A percentile compares a stretch with the other conserved stretches of the same genome.
Evolutionary conservation across 2,797 vertebrate genomes (phyloP).

Genomic region (Sebastolobus alascanus): DNA sequence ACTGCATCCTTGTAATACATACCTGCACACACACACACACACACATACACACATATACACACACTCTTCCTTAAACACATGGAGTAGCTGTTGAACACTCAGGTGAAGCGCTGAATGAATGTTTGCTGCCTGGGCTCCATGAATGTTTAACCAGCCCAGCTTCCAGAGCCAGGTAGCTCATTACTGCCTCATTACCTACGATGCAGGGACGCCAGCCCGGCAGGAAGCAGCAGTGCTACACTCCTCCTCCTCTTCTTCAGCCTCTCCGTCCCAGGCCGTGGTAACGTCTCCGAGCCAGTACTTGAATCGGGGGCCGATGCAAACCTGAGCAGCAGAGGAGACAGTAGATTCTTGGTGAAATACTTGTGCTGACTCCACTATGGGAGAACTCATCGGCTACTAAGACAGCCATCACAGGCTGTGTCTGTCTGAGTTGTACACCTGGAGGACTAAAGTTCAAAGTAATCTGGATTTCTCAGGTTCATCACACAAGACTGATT

Average conservation of each 20-base stretch:
- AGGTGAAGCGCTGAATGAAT: constrained; percentile 76
- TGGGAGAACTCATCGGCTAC: constrained; percentile 35
- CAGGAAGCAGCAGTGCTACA: constrained; percentile 62
- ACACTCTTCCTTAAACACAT: constrained; percentile 55
- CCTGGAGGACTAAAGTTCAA: constrained; percentile 36
- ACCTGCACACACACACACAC: constrained; percentile 32
- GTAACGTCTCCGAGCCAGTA: constrained; percentile 23
- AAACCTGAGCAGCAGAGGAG: constrained; percentile 31
- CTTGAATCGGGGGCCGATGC: constrained; percentile 22
- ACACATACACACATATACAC: constrained; percentile 15
- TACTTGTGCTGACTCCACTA: constrained; percentile 31
- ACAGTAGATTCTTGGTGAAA: constrained; percentile 14
- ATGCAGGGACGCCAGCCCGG: constrained; percentile 43
- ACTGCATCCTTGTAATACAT: constrained; percentile 84
- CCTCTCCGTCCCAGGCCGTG: constrained; percentile 13
- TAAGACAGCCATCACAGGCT: constrained; percentile 19
- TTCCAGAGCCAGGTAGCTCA: constrained; percentile 67
- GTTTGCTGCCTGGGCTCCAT: constrained; percentile 78
- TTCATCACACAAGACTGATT: constrained; percentile 30
- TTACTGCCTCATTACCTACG: constrained; percentile 63
- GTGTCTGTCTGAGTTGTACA: constrained; percentile 23
- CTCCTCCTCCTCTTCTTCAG: constrained; percentile 22
- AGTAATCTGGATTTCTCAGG: constrained; percentile 56
- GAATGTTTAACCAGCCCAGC: constrained; percentile 90
- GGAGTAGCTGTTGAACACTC: constrained; percentile 75